phyloP scores from a whole-genome alignment of 2,888 invertebrate genomes.

The Polymixis flavicincta region DNA sequence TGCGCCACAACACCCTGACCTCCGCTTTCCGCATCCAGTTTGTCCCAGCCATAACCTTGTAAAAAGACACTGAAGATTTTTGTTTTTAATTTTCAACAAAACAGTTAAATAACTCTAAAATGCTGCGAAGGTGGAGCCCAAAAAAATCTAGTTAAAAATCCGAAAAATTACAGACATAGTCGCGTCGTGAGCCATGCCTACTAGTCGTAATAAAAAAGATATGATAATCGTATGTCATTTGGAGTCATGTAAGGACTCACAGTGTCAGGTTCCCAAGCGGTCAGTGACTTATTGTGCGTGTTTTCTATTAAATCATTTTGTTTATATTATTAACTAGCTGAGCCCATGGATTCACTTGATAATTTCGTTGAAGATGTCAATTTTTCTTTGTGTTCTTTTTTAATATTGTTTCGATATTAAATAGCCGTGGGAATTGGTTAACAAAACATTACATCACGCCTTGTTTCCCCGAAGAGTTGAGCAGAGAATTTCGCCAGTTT shows the following conservation, averaged over 20 bases:
- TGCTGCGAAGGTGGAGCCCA: too few relatives aligned
- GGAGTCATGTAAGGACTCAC: slow-evolving; percentile 59
- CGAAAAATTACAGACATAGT: slow-evolving; percentile 8
- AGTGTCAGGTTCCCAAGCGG: slow-evolving; percentile 70
- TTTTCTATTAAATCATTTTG: slow-evolving; percentile 65
- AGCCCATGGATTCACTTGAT: slow-evolving; percentile 44
- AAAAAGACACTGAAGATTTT: neutral
- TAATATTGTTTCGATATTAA: neutral
- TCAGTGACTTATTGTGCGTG: slow-evolving; percentile 60
- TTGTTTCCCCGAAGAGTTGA: too few relatives aligned
- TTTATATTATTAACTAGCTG: slow-evolving; percentile 57
- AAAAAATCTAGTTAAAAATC: neutral
- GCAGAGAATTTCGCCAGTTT: too few relatives aligned
- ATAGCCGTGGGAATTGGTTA: slow-evolving; percentile 5
- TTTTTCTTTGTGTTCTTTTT: neutral
- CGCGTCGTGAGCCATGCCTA: neutral
- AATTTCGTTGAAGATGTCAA: neutral
- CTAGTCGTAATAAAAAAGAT: slow-evolving; percentile 42
- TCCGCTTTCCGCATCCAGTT: too few relatives aligned
- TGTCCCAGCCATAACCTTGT: too few relatives aligned
- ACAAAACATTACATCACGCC: too few relatives aligned
- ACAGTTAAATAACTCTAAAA: neutral
- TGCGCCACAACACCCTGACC: too few relatives aligned
- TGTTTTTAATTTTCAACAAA: neutral
- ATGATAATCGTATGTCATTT: slow-evolving; percentile 58